These are phyloP conservation scores for Yoshiicerus persimilis DNA, from an alignment of 1,140 invertebrate genomes.

Conservation along the genomic window DNA sequence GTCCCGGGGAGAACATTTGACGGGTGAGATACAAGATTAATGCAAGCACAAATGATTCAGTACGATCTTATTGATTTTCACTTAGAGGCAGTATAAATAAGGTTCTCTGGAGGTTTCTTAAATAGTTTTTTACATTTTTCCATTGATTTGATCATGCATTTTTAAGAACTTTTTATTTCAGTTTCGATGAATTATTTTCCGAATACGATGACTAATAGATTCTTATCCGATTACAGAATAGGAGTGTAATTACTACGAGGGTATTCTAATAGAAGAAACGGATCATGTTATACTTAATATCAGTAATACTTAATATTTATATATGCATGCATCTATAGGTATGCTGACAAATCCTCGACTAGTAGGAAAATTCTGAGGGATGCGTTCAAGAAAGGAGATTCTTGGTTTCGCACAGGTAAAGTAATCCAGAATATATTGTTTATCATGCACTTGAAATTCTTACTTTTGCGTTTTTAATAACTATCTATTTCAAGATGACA, in stretches of 20 bases:
- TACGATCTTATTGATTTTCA: no score
- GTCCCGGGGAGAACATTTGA: slow-evolving; percentile 78
- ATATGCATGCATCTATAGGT: background rate
- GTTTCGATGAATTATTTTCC: no score
- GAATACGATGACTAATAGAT: no score
- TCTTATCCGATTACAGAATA: no score
- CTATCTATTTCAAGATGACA: slow-evolving; percentile 45
- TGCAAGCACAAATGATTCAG: no score
- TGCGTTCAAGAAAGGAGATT: slow-evolving; percentile 30
- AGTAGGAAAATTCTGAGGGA: slow-evolving; percentile 24
- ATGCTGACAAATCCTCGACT: slow-evolving; percentile 4
- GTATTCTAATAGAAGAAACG: background rate
- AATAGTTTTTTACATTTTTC: slow-evolving; percentile 59
- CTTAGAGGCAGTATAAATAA: no score
- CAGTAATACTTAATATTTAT: background rate
- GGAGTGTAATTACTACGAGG: background rate
- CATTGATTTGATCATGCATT: background rate
- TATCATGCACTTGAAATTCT: no score
- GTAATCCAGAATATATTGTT: background rate
- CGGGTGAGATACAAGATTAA: no score
- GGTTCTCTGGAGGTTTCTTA: no score
- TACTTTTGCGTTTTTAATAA: background rate
- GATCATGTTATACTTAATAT: background rate
- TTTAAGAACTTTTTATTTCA: no score
- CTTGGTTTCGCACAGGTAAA: slow-evolving; percentile 2